Percentiles rank a stretch among this genome's conserved stretches.
These are phyloP conservation scores for Drosophila parthenogenetica DNA, from an alignment of 2,888 invertebrate species.

Conservation along the genomic window DNA sequence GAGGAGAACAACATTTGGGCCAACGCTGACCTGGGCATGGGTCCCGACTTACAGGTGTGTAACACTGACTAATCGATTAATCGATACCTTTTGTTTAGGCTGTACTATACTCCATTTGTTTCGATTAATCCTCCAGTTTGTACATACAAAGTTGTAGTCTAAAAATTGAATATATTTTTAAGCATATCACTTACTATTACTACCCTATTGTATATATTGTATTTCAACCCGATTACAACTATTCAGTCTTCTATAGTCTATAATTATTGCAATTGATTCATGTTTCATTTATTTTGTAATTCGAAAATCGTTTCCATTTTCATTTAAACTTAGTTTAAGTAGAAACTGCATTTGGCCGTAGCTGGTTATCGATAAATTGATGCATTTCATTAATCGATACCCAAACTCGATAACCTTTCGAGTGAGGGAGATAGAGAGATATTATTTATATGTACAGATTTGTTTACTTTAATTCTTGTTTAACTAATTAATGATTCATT, in stretches of 20 bases:
- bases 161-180: conserved; percentile 28
- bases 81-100: background rate
- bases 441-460: conserved; percentile 11
- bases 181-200: conserved; percentile 19
- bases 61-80: conserved; percentile 4
- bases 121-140: conserved; percentile 27
- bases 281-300: conserved; percentile 30
- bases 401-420: background rate
- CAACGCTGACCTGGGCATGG: conserved; percentile 93
- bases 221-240: conserved; percentile 19
- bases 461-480: conserved; percentile 38
- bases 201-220: conserved; percentile 25
- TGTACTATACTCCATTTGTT: background rate
- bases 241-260: conserved; percentile 11
- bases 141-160: conserved; percentile 49
- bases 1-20: conserved; percentile 96
- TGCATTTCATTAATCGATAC: conserved; percentile 11
- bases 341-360: conserved; percentile 51
- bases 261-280: conserved; percentile 16
- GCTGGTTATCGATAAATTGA: conserved; percentile 18
- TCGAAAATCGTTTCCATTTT: conserved; percentile 10
- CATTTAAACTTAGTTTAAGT: conserved; percentile 44
- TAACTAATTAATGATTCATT: conserved; percentile 43
- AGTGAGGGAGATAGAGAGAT: conserved; percentile 6
- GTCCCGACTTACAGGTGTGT: conserved; percentile 94